phyloP scores from a whole-genome alignment of 2,888 invertebrate species.

The Microctonus brassicae region DNA sequence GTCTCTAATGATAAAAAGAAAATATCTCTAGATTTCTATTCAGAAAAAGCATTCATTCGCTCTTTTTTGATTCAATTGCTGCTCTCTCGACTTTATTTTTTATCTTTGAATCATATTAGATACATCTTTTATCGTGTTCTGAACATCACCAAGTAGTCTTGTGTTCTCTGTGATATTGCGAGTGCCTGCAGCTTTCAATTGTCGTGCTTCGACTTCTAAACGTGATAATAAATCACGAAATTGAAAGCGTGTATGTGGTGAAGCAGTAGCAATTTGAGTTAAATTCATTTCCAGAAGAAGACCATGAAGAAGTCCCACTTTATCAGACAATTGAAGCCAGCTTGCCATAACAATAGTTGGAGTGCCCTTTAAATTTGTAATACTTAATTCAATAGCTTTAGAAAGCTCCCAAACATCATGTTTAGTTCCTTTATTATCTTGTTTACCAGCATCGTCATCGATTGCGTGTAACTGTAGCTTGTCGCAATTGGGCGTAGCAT shows the following conservation, averaged over 20 bases:
- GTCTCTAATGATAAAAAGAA: conserved; percentile 13
- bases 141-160: conserved; percentile 79
- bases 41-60: conserved; percentile 14
- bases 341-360: conserved; percentile 75
- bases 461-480: conserved; percentile 34
- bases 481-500: conserved; percentile 80
- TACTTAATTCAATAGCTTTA: conserved; percentile 76
- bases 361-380: conserved; percentile 74
- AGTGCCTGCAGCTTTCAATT: conserved; percentile 78
- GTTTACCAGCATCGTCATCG: conserved; percentile 37
- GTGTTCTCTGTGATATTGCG: conserved; percentile 79
- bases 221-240: conserved; percentile 82
- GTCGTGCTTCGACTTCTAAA: conserved; percentile 79
- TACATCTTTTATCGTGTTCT: conserved; percentile 80
- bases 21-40: neutral
- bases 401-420: conserved; percentile 77
- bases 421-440: conserved; percentile 52
- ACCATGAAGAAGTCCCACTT: conserved; percentile 84
- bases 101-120: conserved; percentile 81
- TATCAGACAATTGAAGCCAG: conserved; percentile 85
- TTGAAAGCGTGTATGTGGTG: conserved; percentile 90
- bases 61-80: conserved; percentile 29
- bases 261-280: conserved; percentile 83
- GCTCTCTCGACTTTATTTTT: conserved; percentile 35
- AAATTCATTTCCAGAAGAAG: conserved; percentile 81